These are phyloP conservation scores for Lophotriccus pileatus DNA, from an alignment of 2,797 vertebrate genomes.

Conservation along the genomic window DNA sequence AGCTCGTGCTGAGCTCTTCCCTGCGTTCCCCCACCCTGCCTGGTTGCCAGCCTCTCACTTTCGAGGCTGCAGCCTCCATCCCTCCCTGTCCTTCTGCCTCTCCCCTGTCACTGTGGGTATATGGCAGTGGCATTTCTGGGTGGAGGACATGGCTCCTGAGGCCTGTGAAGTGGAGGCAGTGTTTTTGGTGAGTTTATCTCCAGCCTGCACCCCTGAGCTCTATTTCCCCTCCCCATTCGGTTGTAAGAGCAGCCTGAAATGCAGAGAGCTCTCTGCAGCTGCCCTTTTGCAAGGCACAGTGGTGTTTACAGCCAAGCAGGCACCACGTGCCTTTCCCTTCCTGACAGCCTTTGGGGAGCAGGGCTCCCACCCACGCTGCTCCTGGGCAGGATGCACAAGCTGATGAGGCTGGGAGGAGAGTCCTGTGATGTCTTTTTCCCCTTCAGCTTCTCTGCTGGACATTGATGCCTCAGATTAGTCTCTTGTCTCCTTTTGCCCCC, in stretches of 20 bases:
- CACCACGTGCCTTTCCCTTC: rapidly evolving
- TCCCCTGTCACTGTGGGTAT: neutral
- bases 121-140: neutral
- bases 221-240: rapidly evolving
- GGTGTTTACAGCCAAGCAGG: neutral
- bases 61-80: neutral
- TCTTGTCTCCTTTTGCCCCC: neutral
- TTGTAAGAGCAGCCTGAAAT: neutral
- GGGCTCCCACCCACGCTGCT: neutral
- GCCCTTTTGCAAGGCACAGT: neutral
- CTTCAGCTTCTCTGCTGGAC: neutral
- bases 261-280: neutral
- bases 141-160: neutral
- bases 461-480: neutral
- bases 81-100: neutral
- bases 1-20: neutral
- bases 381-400: neutral
- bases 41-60: neutral
- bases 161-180: neutral
- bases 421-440: neutral
- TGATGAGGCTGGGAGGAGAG: neutral
- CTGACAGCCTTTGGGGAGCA: neutral
- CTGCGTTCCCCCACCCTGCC: rapidly evolving
- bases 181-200: neutral
- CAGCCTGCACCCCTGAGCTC: neutral